Percentiles rank a stretch among this genome's conserved stretches.
These are phyloP conservation scores for Cinara cedri DNA, from an alignment of 2,888 invertebrate genomes.

Conservation along the genomic window DNA sequence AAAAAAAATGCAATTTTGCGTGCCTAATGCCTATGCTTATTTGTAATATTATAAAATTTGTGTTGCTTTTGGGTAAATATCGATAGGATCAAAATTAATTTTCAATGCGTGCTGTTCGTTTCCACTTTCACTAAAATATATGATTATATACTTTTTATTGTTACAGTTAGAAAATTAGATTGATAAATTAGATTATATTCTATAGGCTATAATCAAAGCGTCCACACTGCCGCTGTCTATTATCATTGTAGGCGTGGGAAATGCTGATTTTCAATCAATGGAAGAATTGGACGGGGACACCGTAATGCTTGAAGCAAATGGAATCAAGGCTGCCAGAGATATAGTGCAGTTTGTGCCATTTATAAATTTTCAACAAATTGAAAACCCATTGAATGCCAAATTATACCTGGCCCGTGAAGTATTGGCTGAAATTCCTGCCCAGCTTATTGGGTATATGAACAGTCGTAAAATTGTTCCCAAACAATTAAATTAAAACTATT, in stretches of 20 bases:
- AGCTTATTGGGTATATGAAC: constrained; percentile 66
- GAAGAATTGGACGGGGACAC: constrained; percentile 69
- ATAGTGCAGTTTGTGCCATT: constrained; percentile 68
- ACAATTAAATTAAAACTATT: constrained; percentile 29
- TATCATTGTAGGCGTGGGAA: constrained; percentile 70
- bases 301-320: constrained; percentile 62
- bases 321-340: constrained; percentile 66
- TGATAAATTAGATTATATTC: constrained; percentile 49
- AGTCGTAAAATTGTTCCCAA: constrained; percentile 60
- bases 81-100: neutral
- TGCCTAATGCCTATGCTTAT: neutral
- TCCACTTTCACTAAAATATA: neutral
- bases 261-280: constrained; percentile 70
- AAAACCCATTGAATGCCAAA: constrained; percentile 59
- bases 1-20: constrained; percentile 2
- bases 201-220: constrained; percentile 65
- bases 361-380: constrained; percentile 62
- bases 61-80: neutral
- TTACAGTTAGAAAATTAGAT: constrained; percentile 10
- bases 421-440: constrained; percentile 67
- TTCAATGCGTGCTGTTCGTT: neutral
- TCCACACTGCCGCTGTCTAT: constrained; percentile 68
- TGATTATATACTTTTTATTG: neutral
- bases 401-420: constrained; percentile 67
- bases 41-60: neutral